Evolutionary conservation across 2,888 invertebrate genomes (phyloP).

Genomic region (Caenorhabditis panamensis): DNA sequence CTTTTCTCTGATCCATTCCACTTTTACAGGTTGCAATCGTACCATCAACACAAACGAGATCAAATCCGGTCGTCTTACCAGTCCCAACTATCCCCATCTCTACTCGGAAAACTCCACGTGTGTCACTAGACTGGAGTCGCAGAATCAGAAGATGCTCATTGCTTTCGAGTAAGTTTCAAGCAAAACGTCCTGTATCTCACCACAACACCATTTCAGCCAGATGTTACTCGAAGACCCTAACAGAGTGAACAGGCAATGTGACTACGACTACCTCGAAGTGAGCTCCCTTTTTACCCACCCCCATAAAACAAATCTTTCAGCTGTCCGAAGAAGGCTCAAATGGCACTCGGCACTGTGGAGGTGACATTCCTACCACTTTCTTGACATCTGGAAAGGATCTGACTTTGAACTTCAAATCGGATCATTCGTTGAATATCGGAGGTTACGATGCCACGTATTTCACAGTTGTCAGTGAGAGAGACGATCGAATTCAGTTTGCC

Average conservation of each 20-base stretch:
- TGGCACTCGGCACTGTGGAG: slow-evolving; percentile 24
- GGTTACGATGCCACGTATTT: slow-evolving; percentile 73
- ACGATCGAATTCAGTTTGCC: slow-evolving; percentile 63
- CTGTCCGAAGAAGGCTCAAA: slow-evolving; percentile 14
- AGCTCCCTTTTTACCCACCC: background rate
- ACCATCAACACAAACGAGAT: slow-evolving; percentile 68
- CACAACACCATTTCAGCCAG: too few species aligned
- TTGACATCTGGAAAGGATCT: slow-evolving; percentile 37
- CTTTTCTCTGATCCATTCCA: background rate
- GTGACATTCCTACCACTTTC: slow-evolving; percentile 14
- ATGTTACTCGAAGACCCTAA: slow-evolving; percentile 18
- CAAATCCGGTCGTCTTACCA: slow-evolving; percentile 70
- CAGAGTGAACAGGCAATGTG: slow-evolving; percentile 1
- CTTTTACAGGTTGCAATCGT: slow-evolving; percentile 77
- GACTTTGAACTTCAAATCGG: slow-evolving; percentile 54
- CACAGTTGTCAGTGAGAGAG: slow-evolving; percentile 49
- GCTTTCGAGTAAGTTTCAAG: slow-evolving; percentile 60
- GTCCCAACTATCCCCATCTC: slow-evolving; percentile 76
- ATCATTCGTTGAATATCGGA: slow-evolving; percentile 67
- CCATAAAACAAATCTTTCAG: slow-evolving; percentile 19
- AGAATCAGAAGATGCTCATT: slow-evolving; percentile 56
- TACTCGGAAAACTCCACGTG: slow-evolving; percentile 75
- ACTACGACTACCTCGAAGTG: slow-evolving; percentile 37
- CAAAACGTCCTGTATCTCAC: too few species aligned
- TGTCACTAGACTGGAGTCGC: slow-evolving; percentile 64